These are phyloP conservation scores for Ctenopoma multispine DNA, from an alignment of 2,797 vertebrate genomes.

Conservation along the genomic window DNA sequence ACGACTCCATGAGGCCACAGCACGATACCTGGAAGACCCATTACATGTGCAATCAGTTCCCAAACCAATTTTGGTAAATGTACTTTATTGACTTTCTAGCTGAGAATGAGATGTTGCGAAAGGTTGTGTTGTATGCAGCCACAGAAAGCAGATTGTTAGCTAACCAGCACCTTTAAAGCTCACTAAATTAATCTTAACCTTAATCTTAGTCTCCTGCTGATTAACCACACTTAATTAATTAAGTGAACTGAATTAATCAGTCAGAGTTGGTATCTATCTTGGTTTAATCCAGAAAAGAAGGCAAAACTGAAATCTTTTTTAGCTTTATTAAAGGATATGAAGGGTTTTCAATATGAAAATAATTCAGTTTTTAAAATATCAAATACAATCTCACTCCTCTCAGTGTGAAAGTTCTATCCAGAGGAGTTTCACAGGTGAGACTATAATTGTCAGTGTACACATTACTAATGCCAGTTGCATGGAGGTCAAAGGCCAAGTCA, in stretches of 20 bases:
- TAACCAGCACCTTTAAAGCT: background rate
- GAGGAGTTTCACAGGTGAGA: background rate
- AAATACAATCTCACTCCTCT: background rate
- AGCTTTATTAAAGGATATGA: background rate
- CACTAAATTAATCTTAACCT: background rate
- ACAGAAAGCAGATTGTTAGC: background rate
- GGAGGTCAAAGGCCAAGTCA: slow-evolving; percentile 14
- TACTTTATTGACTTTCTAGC: background rate
- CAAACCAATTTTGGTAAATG: background rate
- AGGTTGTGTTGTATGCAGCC: background rate
- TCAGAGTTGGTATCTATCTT: background rate
- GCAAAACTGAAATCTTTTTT: background rate
- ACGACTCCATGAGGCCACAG: slow-evolving; percentile 95
- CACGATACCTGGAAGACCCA: slow-evolving; percentile 88
- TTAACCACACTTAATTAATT: too few species aligned
- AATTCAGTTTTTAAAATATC: background rate
- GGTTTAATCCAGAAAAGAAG: background rate
- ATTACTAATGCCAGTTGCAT: background rate
- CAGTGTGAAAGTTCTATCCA: background rate
- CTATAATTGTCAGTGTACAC: background rate
- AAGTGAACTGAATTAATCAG: background rate
- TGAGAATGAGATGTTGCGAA: background rate
- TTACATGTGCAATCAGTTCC: background rate
- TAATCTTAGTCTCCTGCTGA: too few species aligned
- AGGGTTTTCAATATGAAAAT: background rate